Base-by-base conservation (phyloP, 2,113 vertebrate species). In the Caracal caracal region DNA sequence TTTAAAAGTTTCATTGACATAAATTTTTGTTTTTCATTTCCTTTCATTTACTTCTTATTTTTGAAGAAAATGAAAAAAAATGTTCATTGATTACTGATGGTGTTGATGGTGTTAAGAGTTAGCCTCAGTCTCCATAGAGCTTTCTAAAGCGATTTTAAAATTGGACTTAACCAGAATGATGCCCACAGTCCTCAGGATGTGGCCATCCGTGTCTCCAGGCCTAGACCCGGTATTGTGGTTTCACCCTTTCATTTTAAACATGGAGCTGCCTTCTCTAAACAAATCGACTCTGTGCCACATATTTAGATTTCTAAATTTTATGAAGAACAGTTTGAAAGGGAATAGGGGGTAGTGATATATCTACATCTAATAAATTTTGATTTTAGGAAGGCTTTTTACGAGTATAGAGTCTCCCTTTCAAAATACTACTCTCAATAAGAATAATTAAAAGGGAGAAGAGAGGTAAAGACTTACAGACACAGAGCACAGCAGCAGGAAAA, bases 1-100 rank as follows among this genome's bases (percentile, higher is more conserved):
- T 96, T 96, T 73, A 75, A 97, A 95, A 96, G 47, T 95, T 98
- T 96, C 94, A 97, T 95, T 96, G 92, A 96, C 61, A 86, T 88
- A 96, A 95, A 94, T 97, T 97, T 97, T 93, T 56, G 75, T 92
- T 97, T 97, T 97, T 83, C 63, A 88, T 96, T 97, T 98, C 89
- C 97, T 97, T 94, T 80, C 61, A 76, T 97, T 78, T 49, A 49
- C 43, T 78, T 76, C 40, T 96, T 95, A 94, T 88, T 98, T 97
- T 94, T 94, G 66, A 96, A 94, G 49, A 94, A 96, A 96, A 83
- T 70, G 15, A 61, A 53, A 85, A 70, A 87, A 89, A 75, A 68
- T 56, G 24, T 95, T 17, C 82, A 85, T 90, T 97, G 95, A 84
- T 96, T 68, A 93, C 56, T 65, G 33, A 76, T 93, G 73, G 92